phyloP scores from a whole-genome alignment of 1,140 invertebrate genomes.

The Bactericera cockerelli region DNA sequence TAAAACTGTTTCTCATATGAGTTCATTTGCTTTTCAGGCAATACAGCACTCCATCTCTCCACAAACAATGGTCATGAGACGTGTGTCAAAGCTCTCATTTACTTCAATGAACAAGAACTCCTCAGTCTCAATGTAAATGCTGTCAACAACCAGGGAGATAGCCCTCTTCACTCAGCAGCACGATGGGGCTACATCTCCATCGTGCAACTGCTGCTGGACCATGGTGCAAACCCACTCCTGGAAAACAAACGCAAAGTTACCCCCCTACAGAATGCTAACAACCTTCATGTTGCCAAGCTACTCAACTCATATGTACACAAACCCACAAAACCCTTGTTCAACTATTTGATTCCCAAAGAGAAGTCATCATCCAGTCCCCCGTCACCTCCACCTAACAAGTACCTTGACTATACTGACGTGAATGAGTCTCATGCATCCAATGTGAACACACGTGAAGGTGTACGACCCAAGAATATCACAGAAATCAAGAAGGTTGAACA shows the following conservation, averaged over 20 bases:
- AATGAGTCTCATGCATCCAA: not conserved
- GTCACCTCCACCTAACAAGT: not conserved
- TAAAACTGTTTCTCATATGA: no score
- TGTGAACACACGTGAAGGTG: constrained; percentile 20
- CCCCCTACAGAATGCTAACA: constrained; percentile 49
- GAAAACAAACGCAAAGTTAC: constrained; percentile 46
- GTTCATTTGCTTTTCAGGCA: constrained; percentile 25
- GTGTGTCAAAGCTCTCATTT: constrained; percentile 70
- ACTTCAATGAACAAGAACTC: constrained; percentile 50
- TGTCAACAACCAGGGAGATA: constrained; percentile 55
- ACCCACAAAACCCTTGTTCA: not conserved
- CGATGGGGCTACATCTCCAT: constrained; percentile 66
- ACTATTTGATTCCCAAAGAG: not conserved
- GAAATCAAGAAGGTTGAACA: constrained; percentile 46
- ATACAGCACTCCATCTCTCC: constrained; percentile 59
- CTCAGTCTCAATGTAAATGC: constrained; percentile 42
- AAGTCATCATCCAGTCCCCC: not conserved
- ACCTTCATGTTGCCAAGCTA: constrained; percentile 19
- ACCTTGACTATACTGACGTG: not conserved
- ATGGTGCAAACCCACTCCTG: constrained; percentile 41
- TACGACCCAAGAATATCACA: constrained; percentile 32
- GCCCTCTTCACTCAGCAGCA: constrained; percentile 56
- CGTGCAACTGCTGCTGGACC: constrained; percentile 50
- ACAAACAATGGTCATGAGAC: constrained; percentile 55
- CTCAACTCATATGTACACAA: constrained; percentile 10